Evolutionary conservation across 2,113 vertebrate species (phyloP).

Genomic region (Oenanthe oenanthe): DNA sequence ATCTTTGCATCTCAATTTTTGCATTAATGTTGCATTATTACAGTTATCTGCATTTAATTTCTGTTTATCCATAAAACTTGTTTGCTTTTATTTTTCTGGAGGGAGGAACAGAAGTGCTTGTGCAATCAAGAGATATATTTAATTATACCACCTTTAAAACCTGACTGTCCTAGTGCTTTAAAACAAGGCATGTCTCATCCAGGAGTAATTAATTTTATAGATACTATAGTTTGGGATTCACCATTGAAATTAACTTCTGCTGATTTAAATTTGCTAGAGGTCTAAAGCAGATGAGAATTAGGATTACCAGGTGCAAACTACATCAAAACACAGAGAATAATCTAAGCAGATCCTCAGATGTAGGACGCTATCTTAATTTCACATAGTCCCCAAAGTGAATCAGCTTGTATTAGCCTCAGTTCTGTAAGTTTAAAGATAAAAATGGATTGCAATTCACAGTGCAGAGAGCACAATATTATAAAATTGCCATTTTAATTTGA

Average conservation of each 20-base stretch:
- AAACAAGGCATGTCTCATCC: neutral
- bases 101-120: neutral
- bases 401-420: neutral
- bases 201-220: neutral
- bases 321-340: neutral
- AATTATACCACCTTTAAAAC: neutral
- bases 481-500: conserved; percentile 1
- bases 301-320: neutral
- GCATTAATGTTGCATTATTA: neutral
- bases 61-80: neutral
- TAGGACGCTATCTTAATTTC: neutral
- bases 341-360: neutral
- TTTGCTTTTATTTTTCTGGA: neutral
- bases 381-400: neutral
- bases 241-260: neutral
- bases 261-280: neutral
- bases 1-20: neutral
- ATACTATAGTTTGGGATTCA: neutral
- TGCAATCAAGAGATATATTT: neutral
- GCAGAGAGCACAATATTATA: neutral
- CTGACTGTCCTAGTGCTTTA: neutral
- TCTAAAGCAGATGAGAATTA: neutral
- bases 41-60: neutral
- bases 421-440: conserved; percentile 29
- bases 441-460: neutral